Evolutionary conservation across 2,797 vertebrate genomes (phyloP).

Genomic region (Holocentrus rufus): DNA sequence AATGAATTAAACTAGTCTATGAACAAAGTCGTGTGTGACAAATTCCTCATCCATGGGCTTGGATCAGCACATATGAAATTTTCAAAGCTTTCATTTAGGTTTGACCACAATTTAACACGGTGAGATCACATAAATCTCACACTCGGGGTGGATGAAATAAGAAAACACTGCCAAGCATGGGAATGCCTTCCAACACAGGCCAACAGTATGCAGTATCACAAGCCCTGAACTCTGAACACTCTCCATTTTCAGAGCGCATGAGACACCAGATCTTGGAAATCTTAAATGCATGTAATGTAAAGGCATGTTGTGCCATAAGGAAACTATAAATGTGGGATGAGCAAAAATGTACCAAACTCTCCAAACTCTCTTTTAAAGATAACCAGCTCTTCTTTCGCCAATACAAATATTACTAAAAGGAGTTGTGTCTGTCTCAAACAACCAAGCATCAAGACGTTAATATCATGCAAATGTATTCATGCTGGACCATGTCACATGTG

Average conservation of each 20-base stretch:
- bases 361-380: not conserved
- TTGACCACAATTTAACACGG: conserved; percentile 2
- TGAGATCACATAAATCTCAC: not conserved
- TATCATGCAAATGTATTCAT: conserved; percentile 31
- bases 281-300: conserved; percentile 4
- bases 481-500: conserved; percentile 20
- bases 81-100: not conserved
- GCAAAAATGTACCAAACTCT: too few species aligned
- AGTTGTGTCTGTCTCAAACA: not conserved
- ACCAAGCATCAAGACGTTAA: conserved; percentile 8
- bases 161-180: conserved; percentile 9
- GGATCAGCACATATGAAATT: conserved; percentile 1
- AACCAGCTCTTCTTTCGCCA: not conserved
- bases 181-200: not conserved
- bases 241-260: not conserved
- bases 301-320: not conserved
- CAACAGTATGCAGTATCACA: not conserved
- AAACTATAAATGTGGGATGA: not conserved
- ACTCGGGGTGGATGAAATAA: not conserved
- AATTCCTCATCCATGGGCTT: conserved; percentile 3
- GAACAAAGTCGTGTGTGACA: conserved; percentile 9
- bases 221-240: not conserved
- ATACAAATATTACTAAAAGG: not conserved
- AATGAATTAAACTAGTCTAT: not conserved
- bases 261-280: not conserved